These are phyloP conservation scores for Pristionchus arcanus DNA, from an alignment of 2,888 invertebrate genomes.

Conservation along the genomic window DNA sequence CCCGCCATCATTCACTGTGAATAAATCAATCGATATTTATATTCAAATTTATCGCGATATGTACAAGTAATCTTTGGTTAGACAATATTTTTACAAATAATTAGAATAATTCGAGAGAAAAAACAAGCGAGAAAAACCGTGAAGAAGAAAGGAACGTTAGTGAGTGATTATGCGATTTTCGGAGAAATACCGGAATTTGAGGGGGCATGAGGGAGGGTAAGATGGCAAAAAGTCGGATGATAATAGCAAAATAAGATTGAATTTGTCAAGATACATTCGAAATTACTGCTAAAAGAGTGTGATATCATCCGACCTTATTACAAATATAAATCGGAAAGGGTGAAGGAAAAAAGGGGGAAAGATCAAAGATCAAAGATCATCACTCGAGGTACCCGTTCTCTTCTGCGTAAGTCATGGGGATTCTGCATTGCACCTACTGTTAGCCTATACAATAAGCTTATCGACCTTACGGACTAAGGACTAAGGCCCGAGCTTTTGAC, in stretches of 20 bases:
- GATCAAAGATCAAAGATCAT: conserved; percentile 2
- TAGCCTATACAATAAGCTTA: not conserved
- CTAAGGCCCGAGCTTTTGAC: not conserved
- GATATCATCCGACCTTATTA: not conserved
- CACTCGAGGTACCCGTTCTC: conserved; percentile 21
- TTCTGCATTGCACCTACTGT: conserved; percentile 23
- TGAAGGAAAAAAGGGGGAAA: not conserved
- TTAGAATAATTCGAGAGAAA: not conserved
- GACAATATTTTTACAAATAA: conserved; percentile 7
- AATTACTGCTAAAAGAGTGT: too few species aligned
- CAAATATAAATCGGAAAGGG: not conserved
- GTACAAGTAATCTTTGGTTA: conserved; percentile 47
- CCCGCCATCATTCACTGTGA: not conserved
- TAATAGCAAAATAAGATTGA: not conserved
- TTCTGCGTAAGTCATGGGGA: conserved; percentile 19
- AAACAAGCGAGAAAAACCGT: not conserved
- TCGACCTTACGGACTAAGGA: not conserved
- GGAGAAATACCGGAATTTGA: not conserved
- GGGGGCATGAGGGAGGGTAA: not conserved
- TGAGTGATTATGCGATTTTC: conserved; percentile 16
- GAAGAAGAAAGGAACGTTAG: not conserved
- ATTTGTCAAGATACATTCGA: too few species aligned
- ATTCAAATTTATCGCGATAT: conserved; percentile 28
- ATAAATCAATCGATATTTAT: not conserved
- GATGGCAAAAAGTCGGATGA: not conserved